These are phyloP conservation scores for Chloroceryle amazona DNA, from an alignment of 2,797 vertebrate genomes.

Conservation along the genomic window DNA sequence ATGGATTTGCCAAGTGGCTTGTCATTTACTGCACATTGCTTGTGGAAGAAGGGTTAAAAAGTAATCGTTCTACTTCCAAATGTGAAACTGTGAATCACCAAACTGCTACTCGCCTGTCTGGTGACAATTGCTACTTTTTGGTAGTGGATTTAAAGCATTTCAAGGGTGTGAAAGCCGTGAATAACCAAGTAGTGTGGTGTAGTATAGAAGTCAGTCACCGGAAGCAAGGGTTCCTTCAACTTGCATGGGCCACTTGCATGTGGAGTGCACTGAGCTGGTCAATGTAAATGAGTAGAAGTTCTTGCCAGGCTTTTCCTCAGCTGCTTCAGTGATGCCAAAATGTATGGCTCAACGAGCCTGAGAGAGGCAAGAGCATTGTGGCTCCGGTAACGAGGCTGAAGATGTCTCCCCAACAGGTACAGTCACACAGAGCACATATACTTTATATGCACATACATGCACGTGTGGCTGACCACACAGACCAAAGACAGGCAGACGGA, in stretches of 20 bases:
- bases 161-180: neutral
- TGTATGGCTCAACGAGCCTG: fast-evolving
- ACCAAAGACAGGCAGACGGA: fast-evolving
- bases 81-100: neutral
- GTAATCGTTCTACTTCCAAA: neutral
- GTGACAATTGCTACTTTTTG: neutral
- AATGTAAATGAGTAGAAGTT: fast-evolving
- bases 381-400: neutral
- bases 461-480: too few relatives aligned
- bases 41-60: neutral
- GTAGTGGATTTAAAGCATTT: neutral
- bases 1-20: neutral
- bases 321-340: neutral
- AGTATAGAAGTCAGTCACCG: neutral
- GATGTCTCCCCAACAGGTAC: fast-evolving
- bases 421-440: too few relatives aligned
- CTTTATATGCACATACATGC: fast-evolving
- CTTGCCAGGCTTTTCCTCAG: fast-evolving
- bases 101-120: neutral
- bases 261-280: neutral
- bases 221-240: neutral
- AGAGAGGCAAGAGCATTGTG: neutral
- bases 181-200: neutral
- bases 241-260: neutral
- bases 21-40: neutral